Conservation (phyloP, 2,113 vertebrate species). For the Spea multiplicata region DNA sequence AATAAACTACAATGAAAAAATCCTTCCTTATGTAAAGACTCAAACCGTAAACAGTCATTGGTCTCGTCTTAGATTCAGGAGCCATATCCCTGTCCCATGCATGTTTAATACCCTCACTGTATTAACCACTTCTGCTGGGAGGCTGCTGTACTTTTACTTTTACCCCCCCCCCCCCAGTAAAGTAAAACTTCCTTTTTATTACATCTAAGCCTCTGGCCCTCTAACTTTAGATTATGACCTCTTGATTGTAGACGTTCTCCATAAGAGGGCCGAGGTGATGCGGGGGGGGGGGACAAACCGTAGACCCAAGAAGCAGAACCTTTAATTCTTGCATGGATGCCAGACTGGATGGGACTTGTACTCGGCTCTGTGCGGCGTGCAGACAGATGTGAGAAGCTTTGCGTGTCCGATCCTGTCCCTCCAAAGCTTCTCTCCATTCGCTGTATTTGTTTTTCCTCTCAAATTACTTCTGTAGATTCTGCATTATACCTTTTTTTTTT, state of each 20-base stretch:
- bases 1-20: no score
- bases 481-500: background rate
- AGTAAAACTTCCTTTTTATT: no score
- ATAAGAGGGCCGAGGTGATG: background rate
- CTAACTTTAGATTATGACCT: no score
- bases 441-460: slow-evolving; percentile 18
- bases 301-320: background rate
- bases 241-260: background rate
- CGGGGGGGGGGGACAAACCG: background rate
- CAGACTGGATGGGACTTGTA: slow-evolving; percentile 27
- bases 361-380: background rate
- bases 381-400: slow-evolving; percentile 20
- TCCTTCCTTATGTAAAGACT: no score
- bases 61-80: no score
- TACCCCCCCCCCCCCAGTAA: no score
- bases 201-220: no score
- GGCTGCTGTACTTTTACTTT: no score
- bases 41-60: no score
- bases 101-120: no score
- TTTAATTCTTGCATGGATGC: slow-evolving; percentile 17
- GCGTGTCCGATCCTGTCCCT: slow-evolving; percentile 13
- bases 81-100: no score
- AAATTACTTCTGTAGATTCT: slow-evolving; percentile 15
- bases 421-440: slow-evolving; percentile 9
- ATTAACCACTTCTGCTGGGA: no score